Conservation (phyloP, 1,140 invertebrate species). For the Halictus rubicundus region DNA sequence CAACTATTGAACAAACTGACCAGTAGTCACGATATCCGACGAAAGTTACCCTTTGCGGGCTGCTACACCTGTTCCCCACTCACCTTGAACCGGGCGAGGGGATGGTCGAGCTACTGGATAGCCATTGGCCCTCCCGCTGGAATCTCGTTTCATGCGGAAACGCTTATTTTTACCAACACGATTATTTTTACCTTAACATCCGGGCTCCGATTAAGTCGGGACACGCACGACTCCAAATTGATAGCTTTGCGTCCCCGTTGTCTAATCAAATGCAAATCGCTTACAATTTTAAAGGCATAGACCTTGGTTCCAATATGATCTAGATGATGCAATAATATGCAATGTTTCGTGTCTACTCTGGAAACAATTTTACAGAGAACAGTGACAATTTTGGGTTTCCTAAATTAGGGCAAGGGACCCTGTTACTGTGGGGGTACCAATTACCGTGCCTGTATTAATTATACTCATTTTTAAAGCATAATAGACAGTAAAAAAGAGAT, state of each 20-base stretch:
- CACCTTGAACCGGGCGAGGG: background rate
- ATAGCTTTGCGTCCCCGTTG: background rate
- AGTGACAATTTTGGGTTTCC: too few species aligned
- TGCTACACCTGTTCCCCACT: conserved; percentile 51
- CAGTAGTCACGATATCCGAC: conserved; percentile 80
- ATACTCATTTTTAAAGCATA: too few species aligned
- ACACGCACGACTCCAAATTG: background rate
- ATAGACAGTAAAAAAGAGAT: too few species aligned
- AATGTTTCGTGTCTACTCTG: too few species aligned
- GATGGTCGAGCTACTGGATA: background rate
- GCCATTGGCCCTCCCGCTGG: background rate
- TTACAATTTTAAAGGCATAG: background rate
- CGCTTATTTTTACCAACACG: background rate
- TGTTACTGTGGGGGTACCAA: too few species aligned
- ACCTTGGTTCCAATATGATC: too few species aligned
- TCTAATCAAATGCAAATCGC: background rate
- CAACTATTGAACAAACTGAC: conserved; percentile 82
- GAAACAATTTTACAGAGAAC: too few species aligned
- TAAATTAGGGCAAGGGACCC: too few species aligned
- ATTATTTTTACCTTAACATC: too few species aligned
- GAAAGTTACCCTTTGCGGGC: conserved; percentile 41
- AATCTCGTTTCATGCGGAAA: background rate
- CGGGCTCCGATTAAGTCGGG: background rate
- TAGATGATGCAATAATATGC: too few species aligned
- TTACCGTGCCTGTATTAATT: too few species aligned